These are phyloP conservation scores for Trachelipus rathkii DNA, from an alignment of 1,140 invertebrate species.

Conservation along the genomic window DNA sequence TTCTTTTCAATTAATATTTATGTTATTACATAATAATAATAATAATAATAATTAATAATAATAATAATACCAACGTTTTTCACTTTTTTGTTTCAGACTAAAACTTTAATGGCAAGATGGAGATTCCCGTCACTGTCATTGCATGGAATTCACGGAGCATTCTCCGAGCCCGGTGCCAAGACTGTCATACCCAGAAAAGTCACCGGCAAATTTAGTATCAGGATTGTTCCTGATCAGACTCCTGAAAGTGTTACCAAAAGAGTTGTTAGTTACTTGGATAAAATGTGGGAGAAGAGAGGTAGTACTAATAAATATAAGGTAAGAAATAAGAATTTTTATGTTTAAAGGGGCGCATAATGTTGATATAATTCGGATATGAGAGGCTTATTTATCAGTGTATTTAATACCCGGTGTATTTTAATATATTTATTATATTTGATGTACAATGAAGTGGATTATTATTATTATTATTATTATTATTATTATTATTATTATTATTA, in stretches of 20 bases:
- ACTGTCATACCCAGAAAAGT: slow-evolving; percentile 91
- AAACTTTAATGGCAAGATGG: slow-evolving; percentile 85
- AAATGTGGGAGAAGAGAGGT: slow-evolving; percentile 63
- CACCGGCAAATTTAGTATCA: slow-evolving; percentile 91
- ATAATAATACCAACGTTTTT: background rate
- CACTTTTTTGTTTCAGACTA: slow-evolving; percentile 46
- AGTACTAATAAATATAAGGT: slow-evolving; percentile 85
- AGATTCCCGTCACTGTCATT: slow-evolving; percentile 82
- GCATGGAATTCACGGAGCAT: slow-evolving; percentile 91
- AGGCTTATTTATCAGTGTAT: no score
- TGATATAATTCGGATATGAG: no score
- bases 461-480: no score
- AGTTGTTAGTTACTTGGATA: slow-evolving; percentile 68
- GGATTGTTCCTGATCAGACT: slow-evolving; percentile 86
- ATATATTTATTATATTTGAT: no score
- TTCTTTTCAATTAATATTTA: no score
- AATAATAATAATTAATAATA: background rate
- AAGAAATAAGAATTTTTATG: slow-evolving; percentile 54
- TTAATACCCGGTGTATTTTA: no score
- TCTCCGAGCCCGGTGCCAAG: slow-evolving; percentile 84
- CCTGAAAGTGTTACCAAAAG: slow-evolving; percentile 69
- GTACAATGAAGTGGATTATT: no score
- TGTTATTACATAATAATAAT: no score
- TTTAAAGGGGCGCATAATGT: no score
- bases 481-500: no score